Base-by-base conservation (phyloP, 2,797 vertebrate species). In the Myiothlypis coronata region DNA sequence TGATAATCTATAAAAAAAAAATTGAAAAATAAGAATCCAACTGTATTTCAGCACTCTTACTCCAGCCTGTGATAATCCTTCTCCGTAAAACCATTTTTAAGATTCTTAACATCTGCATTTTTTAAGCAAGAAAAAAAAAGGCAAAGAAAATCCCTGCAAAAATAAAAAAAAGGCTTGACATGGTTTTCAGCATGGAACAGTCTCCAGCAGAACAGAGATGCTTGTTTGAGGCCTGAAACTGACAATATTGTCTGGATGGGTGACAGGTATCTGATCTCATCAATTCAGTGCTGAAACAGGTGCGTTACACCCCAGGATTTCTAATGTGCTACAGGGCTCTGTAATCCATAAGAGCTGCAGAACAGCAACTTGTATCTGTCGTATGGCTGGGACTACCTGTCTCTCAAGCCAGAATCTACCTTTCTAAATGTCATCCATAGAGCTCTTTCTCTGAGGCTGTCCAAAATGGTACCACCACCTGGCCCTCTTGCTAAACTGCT, bases 291-390 rank as follows among this genome's bases (percentile, higher is more conserved):
- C 37, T 24, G 56, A 85, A 95, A 83, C 21, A 65, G 60, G 20
- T 74, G 60, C 56, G 60, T 85, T 80, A 49, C 69, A 64, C 12
- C 34, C 16, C 14, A 69, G 50, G 53, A 77, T 92, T 95, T 87
- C 80, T 53, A 57, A 88, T 50, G 43, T 64, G 55, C 11, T 39
- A 69, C 57, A 71, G 46, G 13, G 19, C 28, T 80, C 52, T 77
- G 44, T 86, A 93, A 90, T 86, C 65, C 88, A 21, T 50, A 37
- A 75, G 30, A 93, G 12, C n/a, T 83, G 92, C 83, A 90, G 74
- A 94, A 75, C 5, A 88, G 57, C n/a, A 81, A 35, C 69, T 78
- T 83, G 53, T 88, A 79, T 30, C 64, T 93, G 93, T 90, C 88
- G 75, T 63, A 34, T 3, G 4, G 10, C 72, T 64, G 49, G 32